Percentiles rank a stretch among this genome's conserved stretches.
Conservation (phyloP, 2,113 vertebrate genomes). For the Upupa epops region DNA sequence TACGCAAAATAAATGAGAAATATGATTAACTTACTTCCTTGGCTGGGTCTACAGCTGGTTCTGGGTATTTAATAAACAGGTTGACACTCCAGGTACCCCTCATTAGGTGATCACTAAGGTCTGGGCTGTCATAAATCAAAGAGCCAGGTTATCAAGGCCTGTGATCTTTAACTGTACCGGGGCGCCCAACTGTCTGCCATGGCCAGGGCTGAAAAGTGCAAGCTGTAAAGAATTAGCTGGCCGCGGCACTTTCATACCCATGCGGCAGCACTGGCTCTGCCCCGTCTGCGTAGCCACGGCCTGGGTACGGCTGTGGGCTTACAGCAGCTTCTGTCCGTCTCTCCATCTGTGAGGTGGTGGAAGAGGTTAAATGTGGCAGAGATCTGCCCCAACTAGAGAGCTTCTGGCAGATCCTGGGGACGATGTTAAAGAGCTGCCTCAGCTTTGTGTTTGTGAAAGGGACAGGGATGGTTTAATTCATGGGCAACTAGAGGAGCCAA, state of each 20-base stretch:
- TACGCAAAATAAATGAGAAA: conserved; percentile 77
- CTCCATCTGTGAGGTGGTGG: background rate
- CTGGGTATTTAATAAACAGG: conserved; percentile 98
- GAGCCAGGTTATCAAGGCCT: conserved; percentile 93
- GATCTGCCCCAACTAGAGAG: background rate
- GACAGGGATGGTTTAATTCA: background rate
- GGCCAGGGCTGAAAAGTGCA: conserved; percentile 80
- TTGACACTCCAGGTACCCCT: conserved; percentile 94
- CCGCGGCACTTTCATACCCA: background rate
- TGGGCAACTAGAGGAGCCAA: background rate
- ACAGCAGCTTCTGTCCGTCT: background rate
- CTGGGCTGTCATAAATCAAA: conserved; percentile 91
- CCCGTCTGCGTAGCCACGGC: background rate
- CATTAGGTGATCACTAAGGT: conserved; percentile 93
- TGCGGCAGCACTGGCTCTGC: background rate
- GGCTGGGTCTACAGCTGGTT: conserved; percentile 86
- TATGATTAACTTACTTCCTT: conserved; percentile 79
- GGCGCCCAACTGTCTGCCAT: conserved; percentile 97
- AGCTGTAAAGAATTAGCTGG: conserved; percentile 88
- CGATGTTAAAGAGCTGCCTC: background rate
- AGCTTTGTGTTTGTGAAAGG: background rate
- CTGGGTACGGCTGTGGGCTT: background rate
- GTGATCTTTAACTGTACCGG: conserved; percentile 92
- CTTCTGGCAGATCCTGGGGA: rapidly evolving
- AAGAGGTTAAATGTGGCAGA: background rate